These are phyloP conservation scores for Rynchops niger DNA, from an alignment of 2,113 vertebrate species.

Conservation along the genomic window DNA sequence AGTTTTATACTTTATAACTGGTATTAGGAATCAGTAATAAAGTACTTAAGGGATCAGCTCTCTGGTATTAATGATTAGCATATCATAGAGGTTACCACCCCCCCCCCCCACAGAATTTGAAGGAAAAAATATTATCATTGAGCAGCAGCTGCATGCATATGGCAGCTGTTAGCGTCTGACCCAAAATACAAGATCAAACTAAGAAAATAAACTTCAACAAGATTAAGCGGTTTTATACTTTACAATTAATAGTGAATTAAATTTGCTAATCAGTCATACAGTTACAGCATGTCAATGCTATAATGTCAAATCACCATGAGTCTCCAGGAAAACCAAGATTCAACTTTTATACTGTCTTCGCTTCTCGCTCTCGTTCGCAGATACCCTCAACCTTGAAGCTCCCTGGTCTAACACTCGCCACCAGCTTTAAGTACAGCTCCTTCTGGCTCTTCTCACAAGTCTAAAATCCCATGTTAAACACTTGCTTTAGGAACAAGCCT, in stretches of 20 bases:
- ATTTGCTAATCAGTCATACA: neutral
- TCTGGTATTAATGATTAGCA: constrained; percentile 5
- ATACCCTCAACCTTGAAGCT: neutral
- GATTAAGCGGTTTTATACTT: neutral
- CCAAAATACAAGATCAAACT: neutral
- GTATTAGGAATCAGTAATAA: neutral
- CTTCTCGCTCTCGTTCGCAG: neutral
- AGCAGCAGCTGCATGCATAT: constrained; percentile 32
- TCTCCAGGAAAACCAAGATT: neutral
- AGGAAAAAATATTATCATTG: neutral
- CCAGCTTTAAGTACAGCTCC: neutral
- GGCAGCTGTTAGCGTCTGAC: neutral
- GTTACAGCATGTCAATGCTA: neutral
- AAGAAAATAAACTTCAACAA: constrained; percentile 15
- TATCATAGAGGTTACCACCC: neutral
- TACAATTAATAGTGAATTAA: neutral
- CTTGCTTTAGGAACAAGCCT: neutral
- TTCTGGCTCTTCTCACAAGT: neutral
- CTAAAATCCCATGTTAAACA: neutral
- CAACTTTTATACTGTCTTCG: neutral
- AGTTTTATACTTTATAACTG: neutral
- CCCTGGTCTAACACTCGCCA: neutral
- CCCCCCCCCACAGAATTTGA: neutral
- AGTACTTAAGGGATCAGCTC: neutral
- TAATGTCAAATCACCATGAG: neutral